Evolutionary conservation across 2,797 vertebrate genomes (phyloP), one percentile per base, ranked within the genome.

Genomic region (Chromis chromis): DNA sequence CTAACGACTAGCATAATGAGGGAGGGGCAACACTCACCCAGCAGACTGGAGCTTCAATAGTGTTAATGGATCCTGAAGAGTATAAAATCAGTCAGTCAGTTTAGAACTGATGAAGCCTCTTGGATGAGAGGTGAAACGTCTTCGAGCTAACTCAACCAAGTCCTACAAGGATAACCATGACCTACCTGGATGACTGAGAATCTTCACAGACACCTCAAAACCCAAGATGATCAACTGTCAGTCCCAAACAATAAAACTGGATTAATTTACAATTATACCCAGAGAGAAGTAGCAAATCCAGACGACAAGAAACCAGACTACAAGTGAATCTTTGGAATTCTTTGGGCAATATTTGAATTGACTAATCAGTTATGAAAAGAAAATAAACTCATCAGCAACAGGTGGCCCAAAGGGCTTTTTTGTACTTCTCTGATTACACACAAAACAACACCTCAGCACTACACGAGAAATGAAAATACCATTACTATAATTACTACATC

Each of bases 401-500:
- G 9, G 27, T 42, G 17, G 19, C 39, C 10, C 12, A 39, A 31
- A 19, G 22, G 39, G 19, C 16, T 5, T 42, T 21, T 39, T 27
- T 19, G 19, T 46, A 6, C 25, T 46, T 70, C 28, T 39, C 21
- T 14, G 13, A 21, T 49, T 64, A 53, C 22, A 55, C 24, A 65
- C 33, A 4, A 22, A 13, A 56, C 49, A 14, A 14, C 49, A 36
- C 21, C 28, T 42, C 21, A 54, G 31, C 21, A 50, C 42, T 13
- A 17, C 40, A 61, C n/a, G 1, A 13, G 4, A 58, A 68, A 61
- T 70, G 8, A 24, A 66, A 39, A 48, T 36, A 25, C 17, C 31
- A 64, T 24, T 27, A 39, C 14, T 64, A 36, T 22, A 70, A 67
- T 63, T 7, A 36, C 59, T 25, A 56, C 17, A 28, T 74, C 55